Percentiles rank a stretch among this genome's conserved stretches.
These are phyloP conservation scores for Notospermus geniculatus DNA, from an alignment of 1,140 invertebrate species.

Conservation along the genomic window DNA sequence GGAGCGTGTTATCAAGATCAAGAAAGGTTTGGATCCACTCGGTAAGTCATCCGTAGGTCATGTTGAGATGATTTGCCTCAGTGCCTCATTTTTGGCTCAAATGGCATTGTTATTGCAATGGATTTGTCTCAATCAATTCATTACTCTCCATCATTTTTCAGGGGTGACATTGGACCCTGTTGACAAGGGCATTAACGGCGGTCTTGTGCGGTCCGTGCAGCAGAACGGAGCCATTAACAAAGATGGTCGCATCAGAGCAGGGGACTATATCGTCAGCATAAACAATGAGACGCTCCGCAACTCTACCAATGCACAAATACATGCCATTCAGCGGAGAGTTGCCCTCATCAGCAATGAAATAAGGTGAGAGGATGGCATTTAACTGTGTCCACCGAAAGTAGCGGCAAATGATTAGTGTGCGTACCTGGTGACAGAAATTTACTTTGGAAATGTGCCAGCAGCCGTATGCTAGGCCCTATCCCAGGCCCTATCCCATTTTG, in stretches of 20 bases:
- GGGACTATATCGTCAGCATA: conserved; percentile 59
- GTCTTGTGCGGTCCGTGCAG: conserved; percentile 62
- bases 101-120: too few species aligned
- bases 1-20: conserved; percentile 63
- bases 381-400: too few species aligned
- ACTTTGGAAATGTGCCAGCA: too few species aligned
- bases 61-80: too few species aligned
- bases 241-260: conserved; percentile 62
- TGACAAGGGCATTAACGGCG: conserved; percentile 67
- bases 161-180: conserved; percentile 62
- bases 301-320: conserved; percentile 64
- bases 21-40: conserved; percentile 62
- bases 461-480: too few species aligned
- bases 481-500: too few species aligned
- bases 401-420: too few species aligned
- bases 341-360: conserved; percentile 62
- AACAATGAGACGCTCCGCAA: conserved; percentile 68
- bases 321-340: conserved; percentile 64
- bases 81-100: too few species aligned
- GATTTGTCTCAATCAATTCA: too few species aligned
- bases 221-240: conserved; percentile 60
- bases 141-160: conserved; percentile 34
- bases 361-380: conserved; percentile 48
- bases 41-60: conserved; percentile 56
- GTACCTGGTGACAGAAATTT: too few species aligned